Percentiles rank a stretch among this genome's conserved stretches.
Conservation (phyloP, 2,888 invertebrate genomes). For the Epirrita christyi region DNA sequence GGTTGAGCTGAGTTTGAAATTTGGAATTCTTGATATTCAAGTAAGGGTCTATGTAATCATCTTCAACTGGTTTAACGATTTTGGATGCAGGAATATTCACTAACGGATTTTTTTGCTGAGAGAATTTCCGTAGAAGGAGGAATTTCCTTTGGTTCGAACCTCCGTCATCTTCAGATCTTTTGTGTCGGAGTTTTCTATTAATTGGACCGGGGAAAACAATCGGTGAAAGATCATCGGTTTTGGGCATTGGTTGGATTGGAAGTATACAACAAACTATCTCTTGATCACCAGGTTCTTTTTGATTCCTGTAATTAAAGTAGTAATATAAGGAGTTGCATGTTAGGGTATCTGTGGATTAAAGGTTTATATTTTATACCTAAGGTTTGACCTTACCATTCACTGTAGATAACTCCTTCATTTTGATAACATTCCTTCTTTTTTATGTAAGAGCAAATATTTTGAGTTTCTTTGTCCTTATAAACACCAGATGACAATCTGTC, state of each 20-base stretch:
- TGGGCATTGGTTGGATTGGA: constrained; percentile 41
- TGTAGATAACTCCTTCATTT: constrained; percentile 56
- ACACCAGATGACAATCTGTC: constrained; percentile 16
- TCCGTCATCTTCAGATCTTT: constrained; percentile 49
- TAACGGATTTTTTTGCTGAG: constrained; percentile 44
- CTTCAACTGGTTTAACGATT: constrained; percentile 51
- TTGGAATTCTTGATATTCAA: constrained; percentile 71
- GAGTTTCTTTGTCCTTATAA: constrained; percentile 25
- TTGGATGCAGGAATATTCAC: constrained; percentile 41
- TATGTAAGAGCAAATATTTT: constrained; percentile 48
- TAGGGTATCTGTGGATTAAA: too few relatives aligned
- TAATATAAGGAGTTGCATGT: too few relatives aligned
- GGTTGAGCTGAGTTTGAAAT: constrained; percentile 42
- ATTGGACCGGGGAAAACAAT: constrained; percentile 48
- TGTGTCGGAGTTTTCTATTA: constrained; percentile 36
- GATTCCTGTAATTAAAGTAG: constrained; percentile 38
- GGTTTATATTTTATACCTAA: neutral
- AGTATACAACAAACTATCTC: constrained; percentile 60
- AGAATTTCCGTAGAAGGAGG: constrained; percentile 55
- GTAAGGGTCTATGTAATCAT: constrained; percentile 70
- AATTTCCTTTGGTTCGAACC: constrained; percentile 62
- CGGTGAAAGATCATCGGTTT: constrained; percentile 34
- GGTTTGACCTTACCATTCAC: constrained; percentile 14
- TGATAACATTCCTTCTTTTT: constrained; percentile 56
- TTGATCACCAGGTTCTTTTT: constrained; percentile 33